Evolutionary conservation across 2,797 vertebrate species (phyloP), one percentile per base, ranked within the genome.

Genomic region (Etheostoma nigrum): DNA sequence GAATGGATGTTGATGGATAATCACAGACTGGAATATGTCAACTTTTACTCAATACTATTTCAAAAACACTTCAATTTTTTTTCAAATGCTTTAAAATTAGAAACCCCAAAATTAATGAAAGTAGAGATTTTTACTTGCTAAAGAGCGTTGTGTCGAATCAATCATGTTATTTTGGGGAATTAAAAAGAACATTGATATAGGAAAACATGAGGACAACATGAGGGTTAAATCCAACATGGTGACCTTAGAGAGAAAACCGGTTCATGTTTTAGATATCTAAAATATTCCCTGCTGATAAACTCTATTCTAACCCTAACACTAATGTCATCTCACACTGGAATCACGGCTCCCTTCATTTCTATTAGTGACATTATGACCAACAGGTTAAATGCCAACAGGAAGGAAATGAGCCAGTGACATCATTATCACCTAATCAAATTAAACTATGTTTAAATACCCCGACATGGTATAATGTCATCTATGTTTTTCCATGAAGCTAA

Each of bases 381-480:
- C 76, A 33, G 21, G 51, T 60, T 48, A 67, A 55, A 74, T 44
- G 65, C 47, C 52, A 47, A 53, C 12, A 62, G 70, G 54, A 78
- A 65, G 74, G 74, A 77, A 64, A 70, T 48, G 18, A 78, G 66
- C 44, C 25, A 30, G 18, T 70, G 57, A 58, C 60, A 65, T 82
- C 62, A 79, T 78, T 59, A 73, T 66, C 23, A 66, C 52, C 6
- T 82, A 61, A 81, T 78, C 36, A 66, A 51, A 76, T 82, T 40
- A 45, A 77, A 52, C 55, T 23, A 19, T 44, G 77, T 40, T 23
- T 58, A 51, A 62, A 66, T 71, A 69, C 45, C 15, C 21, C 59
- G 44, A 74, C 69, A 54, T 68, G 27, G 58, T 59, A 64, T 36
- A 70, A 74, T 61, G 48, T 57, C 48, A 45, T 57, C 47, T 19